Base-by-base conservation (phyloP, 2,888 invertebrate genomes). In the Oeneis ivallda region DNA sequence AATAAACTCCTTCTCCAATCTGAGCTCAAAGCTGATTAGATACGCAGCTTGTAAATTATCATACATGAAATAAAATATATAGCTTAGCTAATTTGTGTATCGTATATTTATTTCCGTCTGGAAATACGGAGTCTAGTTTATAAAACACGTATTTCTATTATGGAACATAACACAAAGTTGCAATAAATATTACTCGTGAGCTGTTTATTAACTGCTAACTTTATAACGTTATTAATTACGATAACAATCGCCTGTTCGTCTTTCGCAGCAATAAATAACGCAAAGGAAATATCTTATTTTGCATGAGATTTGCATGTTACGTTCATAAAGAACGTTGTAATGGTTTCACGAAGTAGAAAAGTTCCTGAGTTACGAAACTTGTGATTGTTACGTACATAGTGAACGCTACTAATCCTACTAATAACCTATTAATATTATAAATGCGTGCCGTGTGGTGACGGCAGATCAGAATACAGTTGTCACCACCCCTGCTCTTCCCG, bases 161-260 rank as follows among this genome's bases (percentile, higher is more conserved):
- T 13, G 41, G 19, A 41, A 17, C 39, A 11, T 37, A 54, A 17
- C 11, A 56, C 41, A 39, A 41, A 41, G 45, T 15, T 47, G 43
- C 50, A 19, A 45, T 62, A n/a, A n/a, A 58, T 53, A 60, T 57
- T 43, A 57, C 50, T 19, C 34, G 39, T 37, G 45, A 34, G 50
- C 39, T 65, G 59, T 67, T 60, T 65, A 67, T 66, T 61, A 66
- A 62, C 43, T 59, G 53, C 68, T 56, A 68, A 68, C 65, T 69
- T 65, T 69, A 67, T 59, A 56, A 62, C 64, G 53, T 60, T 62
- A 69, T 69, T 69, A 62, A 69, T 69, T 67, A 69, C 50, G 43
- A 59, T 69, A 65, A 67, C 62, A 54, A 67, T 62, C 69, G 57
- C 56, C 11, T 57, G 56, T 60, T 32, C 58, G 58, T 62, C n/a